Evolutionary conservation across 2,888 invertebrate genomes (phyloP).

Genomic region (Rhabditoides inermis): DNA sequence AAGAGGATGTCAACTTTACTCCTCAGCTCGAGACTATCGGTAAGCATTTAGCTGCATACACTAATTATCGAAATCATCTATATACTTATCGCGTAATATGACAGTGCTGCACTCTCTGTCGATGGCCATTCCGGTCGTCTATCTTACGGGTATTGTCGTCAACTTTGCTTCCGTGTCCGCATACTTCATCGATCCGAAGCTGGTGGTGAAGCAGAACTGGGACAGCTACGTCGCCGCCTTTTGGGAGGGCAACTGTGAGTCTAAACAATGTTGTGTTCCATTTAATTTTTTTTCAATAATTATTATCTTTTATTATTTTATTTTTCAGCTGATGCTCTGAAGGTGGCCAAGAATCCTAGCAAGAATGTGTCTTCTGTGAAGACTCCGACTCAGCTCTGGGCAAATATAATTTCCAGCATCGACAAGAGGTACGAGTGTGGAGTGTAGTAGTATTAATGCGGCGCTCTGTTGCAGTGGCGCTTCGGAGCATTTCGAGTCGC

Average conservation of each 20-base stretch:
- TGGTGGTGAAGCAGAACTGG: conserved; percentile 33
- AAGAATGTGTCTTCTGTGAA: conserved; percentile 16
- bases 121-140: conserved; percentile 39
- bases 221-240: conserved; percentile 29
- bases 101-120: conserved; percentile 32
- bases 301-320: neutral
- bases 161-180: conserved; percentile 44
- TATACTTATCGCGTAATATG: conserved; percentile 6
- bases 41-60: conserved; percentile 2
- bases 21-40: conserved; percentile 40
- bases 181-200: conserved; percentile 30
- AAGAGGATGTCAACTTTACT: conserved; percentile 32
- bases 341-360: conserved; percentile 13
- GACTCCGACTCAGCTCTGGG: conserved; percentile 32
- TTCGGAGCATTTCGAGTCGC: conserved; percentile 39
- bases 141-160: conserved; percentile 38
- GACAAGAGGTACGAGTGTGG: no score
- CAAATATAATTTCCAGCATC: no score
- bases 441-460: no score
- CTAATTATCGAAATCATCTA: neutral
- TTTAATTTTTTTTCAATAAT: neutral
- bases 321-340: conserved; percentile 9
- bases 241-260: conserved; percentile 28
- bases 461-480: no score
- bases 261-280: no score